Evolutionary conservation across 2,797 vertebrate genomes (phyloP).

Genomic region (Anabacerthia variegaticeps): DNA sequence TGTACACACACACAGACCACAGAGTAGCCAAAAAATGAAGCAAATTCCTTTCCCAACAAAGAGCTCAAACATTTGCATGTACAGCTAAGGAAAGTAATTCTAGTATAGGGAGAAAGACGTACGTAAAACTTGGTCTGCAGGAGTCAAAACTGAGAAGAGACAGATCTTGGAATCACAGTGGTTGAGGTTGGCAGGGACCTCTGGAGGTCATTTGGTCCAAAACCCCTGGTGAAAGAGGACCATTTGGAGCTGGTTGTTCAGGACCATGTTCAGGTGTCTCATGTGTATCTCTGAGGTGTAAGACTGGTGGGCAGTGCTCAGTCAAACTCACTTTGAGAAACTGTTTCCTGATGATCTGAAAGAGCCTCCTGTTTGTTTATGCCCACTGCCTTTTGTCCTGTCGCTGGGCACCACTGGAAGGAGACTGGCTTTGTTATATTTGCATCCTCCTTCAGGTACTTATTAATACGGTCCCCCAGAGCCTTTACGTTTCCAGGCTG

Average conservation of each 20-base stretch:
- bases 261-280: not conserved
- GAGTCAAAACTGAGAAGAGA: not conserved
- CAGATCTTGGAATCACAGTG: not conserved
- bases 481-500: not conserved
- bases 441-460: not conserved
- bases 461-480: not conserved
- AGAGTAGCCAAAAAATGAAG: not conserved
- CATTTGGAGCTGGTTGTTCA: not conserved
- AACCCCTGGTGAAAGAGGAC: fast-evolving
- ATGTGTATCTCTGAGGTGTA: not conserved
- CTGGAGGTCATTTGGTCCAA: not conserved
- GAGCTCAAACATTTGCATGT: not conserved
- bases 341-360: not conserved
- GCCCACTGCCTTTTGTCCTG: fast-evolving
- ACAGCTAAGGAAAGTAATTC: not conserved
- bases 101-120: fast-evolving
- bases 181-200: not conserved
- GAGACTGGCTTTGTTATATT: not conserved
- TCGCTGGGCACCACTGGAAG: not conserved
- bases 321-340: not conserved
- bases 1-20: fast-evolving
- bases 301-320: not conserved
- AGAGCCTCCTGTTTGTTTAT: fast-evolving
- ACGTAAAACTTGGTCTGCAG: not conserved
- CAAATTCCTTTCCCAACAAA: not conserved